A percentile compares a stretch with the other conserved stretches of the same genome.
Conservation (phyloP, 2,888 invertebrate species). For the Drosophila algonquin region DNA sequence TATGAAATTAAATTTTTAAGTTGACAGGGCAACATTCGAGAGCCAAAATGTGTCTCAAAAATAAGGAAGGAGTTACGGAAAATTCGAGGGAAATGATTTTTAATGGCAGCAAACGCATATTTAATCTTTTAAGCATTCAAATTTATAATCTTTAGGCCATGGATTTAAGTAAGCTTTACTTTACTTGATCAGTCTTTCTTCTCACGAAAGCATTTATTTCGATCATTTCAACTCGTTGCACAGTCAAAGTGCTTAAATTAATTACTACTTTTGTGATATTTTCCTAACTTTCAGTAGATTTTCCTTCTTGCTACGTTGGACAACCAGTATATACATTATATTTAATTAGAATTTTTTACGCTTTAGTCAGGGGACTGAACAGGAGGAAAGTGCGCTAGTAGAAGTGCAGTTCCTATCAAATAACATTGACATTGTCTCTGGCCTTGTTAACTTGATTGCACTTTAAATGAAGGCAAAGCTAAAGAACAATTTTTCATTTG, state of each 20-base stretch:
- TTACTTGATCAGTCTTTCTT: too few species aligned
- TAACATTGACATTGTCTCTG: constrained; percentile 45
- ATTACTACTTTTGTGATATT: not conserved
- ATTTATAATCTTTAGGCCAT: too few species aligned
- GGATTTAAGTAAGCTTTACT: too few species aligned
- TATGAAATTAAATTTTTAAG: too few species aligned
- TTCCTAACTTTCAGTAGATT: constrained; percentile 3
- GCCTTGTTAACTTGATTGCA: constrained; percentile 37
- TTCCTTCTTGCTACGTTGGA: constrained; percentile 4
- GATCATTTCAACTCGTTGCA: not conserved
- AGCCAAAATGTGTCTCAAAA: too few species aligned
- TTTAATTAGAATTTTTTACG: constrained; percentile 66
- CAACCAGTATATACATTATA: constrained; percentile 54
- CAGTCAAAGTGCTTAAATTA: constrained; percentile 1
- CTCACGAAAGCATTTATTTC: not conserved
- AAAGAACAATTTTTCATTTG: constrained; percentile 42
- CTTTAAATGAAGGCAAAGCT: constrained; percentile 50
- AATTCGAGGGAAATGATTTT: too few species aligned
- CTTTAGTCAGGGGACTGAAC: constrained; percentile 25
- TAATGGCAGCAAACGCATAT: too few species aligned
- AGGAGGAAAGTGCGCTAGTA: constrained; percentile 41
- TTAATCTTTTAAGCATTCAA: too few species aligned
- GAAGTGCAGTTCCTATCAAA: constrained; percentile 49
- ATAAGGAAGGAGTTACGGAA: too few species aligned
- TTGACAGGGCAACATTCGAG: too few species aligned